These are phyloP conservation scores for Pygoscelis antarcticus DNA, from an alignment of 2,113 vertebrate species.

Conservation along the genomic window DNA sequence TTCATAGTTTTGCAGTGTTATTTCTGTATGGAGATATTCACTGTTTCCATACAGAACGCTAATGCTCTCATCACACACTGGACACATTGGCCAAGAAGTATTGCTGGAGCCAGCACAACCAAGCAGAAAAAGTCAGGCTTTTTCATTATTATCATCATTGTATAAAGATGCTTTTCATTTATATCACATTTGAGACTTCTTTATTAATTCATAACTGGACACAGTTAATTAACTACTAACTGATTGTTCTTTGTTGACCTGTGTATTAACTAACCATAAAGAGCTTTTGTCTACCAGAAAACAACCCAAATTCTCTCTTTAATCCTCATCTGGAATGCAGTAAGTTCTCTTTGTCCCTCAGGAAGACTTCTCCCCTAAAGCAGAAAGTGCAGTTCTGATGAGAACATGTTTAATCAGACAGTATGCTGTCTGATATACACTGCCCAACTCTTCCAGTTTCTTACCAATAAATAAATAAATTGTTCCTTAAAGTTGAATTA, in stretches of 20 bases:
- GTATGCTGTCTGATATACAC: background rate
- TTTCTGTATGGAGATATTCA: background rate
- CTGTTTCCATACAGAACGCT: background rate
- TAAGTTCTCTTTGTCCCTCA: background rate
- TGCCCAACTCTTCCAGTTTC: background rate
- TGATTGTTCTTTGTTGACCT: background rate
- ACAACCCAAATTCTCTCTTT: background rate
- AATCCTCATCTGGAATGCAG: background rate
- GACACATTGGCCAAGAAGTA: background rate
- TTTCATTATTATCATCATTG: background rate
- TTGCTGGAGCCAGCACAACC: background rate
- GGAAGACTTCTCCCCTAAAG: background rate
- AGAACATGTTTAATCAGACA: background rate
- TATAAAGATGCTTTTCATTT: background rate
- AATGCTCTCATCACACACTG: background rate
- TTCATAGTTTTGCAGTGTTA: background rate
- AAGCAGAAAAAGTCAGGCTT: background rate
- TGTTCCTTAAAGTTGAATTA: background rate
- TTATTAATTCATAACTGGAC: background rate
- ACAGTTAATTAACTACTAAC: background rate
- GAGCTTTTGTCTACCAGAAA: background rate
- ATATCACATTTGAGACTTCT: background rate
- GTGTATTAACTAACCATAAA: background rate
- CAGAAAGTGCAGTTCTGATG: background rate
- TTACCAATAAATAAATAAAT: background rate